Evolutionary conservation across 2,797 vertebrate species (phyloP).

Genomic region (Tinamus major): DNA sequence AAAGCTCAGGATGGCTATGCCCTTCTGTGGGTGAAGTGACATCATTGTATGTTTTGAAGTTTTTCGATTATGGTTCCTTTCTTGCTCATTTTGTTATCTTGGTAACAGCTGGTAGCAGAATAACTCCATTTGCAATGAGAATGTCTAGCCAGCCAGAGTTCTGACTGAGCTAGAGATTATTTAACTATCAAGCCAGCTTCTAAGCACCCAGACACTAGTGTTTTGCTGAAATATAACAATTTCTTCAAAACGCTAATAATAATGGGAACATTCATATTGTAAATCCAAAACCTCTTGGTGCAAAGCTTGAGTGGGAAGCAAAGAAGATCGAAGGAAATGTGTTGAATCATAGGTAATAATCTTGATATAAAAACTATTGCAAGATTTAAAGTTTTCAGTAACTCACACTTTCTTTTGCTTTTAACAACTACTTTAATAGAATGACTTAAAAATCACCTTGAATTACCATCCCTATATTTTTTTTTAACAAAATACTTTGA

Average conservation of each 20-base stretch:
- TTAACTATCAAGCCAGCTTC: neutral
- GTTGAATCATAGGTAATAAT: neutral
- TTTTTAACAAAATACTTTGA: neutral
- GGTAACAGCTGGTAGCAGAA: neutral
- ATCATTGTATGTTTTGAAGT: rapidly evolving
- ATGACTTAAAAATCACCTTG: neutral
- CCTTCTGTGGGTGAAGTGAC: neutral
- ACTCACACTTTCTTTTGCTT: neutral
- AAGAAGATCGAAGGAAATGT: neutral
- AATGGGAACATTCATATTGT: neutral
- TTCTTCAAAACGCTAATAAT: neutral
- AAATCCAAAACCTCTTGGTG: neutral
- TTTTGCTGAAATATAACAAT: neutral
- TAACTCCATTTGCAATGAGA: neutral
- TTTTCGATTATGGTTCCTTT: neutral
- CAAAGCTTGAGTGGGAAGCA: neutral
- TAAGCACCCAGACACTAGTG: neutral
- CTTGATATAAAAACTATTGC: neutral
- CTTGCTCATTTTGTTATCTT: neutral
- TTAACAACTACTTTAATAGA: neutral
- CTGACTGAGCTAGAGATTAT: neutral
- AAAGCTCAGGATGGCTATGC: neutral
- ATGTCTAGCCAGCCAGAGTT: neutral
- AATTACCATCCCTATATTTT: neutral
- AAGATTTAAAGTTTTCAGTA: neutral